Percentiles rank a stretch among this genome's conserved stretches.
Evolutionary conservation across 2,797 vertebrate genomes (phyloP).

Genomic region (Sebastes trivittatus): DNA sequence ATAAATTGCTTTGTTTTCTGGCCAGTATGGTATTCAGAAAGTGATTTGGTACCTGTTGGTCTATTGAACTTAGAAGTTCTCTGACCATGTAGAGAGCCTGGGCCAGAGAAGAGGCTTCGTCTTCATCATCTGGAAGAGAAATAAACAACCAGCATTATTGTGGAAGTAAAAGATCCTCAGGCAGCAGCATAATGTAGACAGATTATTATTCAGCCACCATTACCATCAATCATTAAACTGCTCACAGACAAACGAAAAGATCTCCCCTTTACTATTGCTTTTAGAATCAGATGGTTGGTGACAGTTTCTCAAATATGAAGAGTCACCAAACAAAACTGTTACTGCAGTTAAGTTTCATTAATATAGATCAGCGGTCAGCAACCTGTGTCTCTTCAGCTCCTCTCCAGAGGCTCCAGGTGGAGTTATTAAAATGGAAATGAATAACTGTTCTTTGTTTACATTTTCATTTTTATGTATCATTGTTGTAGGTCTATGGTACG

Average conservation of each 20-base stretch:
- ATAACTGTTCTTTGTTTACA: too few species aligned
- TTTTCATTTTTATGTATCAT: too few species aligned
- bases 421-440: too few species aligned
- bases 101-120: conserved; percentile 80
- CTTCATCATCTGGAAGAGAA: conserved; percentile 82
- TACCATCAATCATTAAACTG: neutral
- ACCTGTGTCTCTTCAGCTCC: too few species aligned
- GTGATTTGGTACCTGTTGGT: conserved; percentile 81
- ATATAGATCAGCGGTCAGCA: neutral
- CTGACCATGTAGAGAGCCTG: conserved; percentile 82
- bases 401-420: too few species aligned
- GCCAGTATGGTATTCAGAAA: neutral
- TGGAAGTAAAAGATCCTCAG: neutral
- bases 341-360: neutral
- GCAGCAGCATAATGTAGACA: neutral
- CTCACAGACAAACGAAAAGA: neutral
- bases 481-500: too few species aligned
- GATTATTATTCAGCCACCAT: neutral
- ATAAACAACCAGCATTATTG: neutral
- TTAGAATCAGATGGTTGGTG: neutral
- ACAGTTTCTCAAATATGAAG: neutral
- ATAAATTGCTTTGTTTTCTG: neutral
- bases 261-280: neutral
- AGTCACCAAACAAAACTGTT: neutral
- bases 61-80: conserved; percentile 87